Percentiles rank a stretch among this genome's conserved stretches.
Evolutionary conservation across 2,113 vertebrate species (phyloP).

Genomic region (Phycodurus eques): DNA sequence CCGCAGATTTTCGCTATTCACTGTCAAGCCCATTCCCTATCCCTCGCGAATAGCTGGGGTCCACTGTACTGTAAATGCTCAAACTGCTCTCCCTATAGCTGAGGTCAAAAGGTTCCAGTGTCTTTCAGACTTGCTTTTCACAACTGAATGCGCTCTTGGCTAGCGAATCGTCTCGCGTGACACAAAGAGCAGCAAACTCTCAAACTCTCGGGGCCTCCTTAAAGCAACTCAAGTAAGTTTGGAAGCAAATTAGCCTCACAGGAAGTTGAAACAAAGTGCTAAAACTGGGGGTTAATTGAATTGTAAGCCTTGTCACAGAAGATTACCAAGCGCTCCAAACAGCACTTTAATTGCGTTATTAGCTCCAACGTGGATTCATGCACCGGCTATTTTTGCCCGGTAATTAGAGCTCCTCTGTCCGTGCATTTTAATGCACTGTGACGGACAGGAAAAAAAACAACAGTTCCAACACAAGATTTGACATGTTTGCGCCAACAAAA

Average conservation of each 20-base stretch:
- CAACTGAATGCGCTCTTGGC: neutral
- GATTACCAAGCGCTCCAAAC: constrained; percentile 74
- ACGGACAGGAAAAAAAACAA: constrained; percentile 28
- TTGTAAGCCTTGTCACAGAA: constrained; percentile 76
- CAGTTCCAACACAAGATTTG: constrained; percentile 16
- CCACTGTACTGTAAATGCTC: no score
- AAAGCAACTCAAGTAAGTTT: constrained; percentile 63
- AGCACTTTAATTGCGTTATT: constrained; percentile 76
- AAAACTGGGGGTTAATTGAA: constrained; percentile 77
- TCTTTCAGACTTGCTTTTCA: neutral
- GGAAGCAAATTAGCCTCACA: constrained; percentile 70
- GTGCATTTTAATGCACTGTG: constrained; percentile 64
- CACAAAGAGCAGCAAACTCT: constrained; percentile 66
- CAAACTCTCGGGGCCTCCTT: constrained; percentile 61
- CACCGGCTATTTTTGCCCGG: constrained; percentile 65
- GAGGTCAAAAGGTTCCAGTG: neutral
- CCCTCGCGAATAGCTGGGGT: no score
- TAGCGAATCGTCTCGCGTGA: constrained; percentile 25
- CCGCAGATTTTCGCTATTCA: no score
- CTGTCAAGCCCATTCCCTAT: no score
- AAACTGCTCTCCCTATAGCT: no score
- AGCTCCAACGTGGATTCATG: constrained; percentile 71
- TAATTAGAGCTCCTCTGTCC: constrained; percentile 68
- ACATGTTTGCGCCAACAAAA: constrained; percentile 27
- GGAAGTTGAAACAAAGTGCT: constrained; percentile 77